Evolutionary conservation across 2,888 invertebrate genomes (phyloP).

Genomic region (Drosophila histrio): DNA sequence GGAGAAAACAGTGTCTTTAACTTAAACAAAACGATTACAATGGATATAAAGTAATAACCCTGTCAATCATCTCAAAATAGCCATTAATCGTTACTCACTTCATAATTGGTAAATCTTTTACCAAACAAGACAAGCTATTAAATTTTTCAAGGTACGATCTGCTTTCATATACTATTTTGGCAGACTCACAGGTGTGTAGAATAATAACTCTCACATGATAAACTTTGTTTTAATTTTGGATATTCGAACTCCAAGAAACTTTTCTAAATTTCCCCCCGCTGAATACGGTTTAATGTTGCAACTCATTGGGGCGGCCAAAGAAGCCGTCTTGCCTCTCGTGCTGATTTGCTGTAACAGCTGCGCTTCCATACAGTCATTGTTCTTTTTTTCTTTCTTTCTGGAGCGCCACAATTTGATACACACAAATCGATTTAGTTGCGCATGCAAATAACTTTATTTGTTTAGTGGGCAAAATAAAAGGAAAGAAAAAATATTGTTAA

Average conservation of each 20-base stretch:
- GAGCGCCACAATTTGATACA: conserved; percentile 66
- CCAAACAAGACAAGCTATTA: too few relatives aligned
- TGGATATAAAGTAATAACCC: too few relatives aligned
- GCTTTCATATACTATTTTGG: too few relatives aligned
- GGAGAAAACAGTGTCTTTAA: too few relatives aligned
- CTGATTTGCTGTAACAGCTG: conserved; percentile 38
- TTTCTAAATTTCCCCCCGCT: conserved; percentile 1
- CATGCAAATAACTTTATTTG: conserved; percentile 80
- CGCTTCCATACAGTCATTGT: conserved; percentile 45
- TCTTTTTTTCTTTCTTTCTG: conserved; percentile 32
- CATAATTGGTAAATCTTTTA: too few relatives aligned
- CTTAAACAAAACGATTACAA: too few relatives aligned
- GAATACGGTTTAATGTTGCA: conserved; percentile 43
- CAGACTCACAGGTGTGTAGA: too few relatives aligned
- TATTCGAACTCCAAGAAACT: background rate
- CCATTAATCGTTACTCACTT: too few relatives aligned
- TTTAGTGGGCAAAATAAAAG: conserved; percentile 32
- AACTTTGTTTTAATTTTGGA: conserved; percentile 9
- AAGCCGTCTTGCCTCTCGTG: conserved; percentile 1
- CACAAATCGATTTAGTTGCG: conserved; percentile 77
- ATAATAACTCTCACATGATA: too few relatives aligned
- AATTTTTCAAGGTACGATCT: too few relatives aligned
- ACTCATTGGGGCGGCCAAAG: conserved; percentile 6
- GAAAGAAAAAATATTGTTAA: conserved; percentile 38
- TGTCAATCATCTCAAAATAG: too few relatives aligned